Conservation (phyloP, 2,113 vertebrate genomes). For the Podarcis muralis region DNA sequence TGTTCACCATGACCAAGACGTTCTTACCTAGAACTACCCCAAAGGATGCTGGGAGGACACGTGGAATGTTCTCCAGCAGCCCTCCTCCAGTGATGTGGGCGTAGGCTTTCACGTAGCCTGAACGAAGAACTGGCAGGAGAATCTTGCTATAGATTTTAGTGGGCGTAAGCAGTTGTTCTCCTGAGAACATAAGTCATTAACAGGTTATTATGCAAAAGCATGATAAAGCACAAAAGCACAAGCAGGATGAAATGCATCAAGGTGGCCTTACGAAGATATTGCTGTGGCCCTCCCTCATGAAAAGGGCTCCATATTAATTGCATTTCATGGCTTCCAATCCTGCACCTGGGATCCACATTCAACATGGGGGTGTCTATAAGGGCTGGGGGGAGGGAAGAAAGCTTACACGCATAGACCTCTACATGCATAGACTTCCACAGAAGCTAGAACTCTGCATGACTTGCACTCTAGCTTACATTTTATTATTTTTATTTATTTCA, state of each 20-base stretch:
- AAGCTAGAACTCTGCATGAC: background rate
- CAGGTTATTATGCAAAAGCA: background rate
- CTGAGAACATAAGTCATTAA: constrained; percentile 66
- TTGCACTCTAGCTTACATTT: background rate
- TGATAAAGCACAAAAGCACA: background rate
- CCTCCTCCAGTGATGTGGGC: constrained; percentile 97
- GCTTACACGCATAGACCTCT: background rate
- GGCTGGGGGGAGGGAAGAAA: background rate
- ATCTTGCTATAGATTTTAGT: constrained; percentile 92
- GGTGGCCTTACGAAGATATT: background rate
- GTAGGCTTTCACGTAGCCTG: constrained; percentile 87
- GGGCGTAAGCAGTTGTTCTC: constrained; percentile 88
- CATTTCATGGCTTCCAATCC: background rate
- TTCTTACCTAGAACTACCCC: constrained; percentile 87
- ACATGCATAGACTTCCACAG: background rate
- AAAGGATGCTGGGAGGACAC: constrained; percentile 84
- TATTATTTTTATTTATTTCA: too few species aligned
- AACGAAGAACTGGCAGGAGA: constrained; percentile 85
- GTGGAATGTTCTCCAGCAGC: constrained; percentile 92
- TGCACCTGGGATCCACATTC: background rate
- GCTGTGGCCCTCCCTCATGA: background rate
- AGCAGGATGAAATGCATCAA: rapidly evolving
- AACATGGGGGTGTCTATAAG: background rate
- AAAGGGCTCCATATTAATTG: background rate
- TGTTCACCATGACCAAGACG: background rate